phyloP scores from a whole-genome alignment of 23 tunicate species.

The Clavelina lepadiformis region DNA sequence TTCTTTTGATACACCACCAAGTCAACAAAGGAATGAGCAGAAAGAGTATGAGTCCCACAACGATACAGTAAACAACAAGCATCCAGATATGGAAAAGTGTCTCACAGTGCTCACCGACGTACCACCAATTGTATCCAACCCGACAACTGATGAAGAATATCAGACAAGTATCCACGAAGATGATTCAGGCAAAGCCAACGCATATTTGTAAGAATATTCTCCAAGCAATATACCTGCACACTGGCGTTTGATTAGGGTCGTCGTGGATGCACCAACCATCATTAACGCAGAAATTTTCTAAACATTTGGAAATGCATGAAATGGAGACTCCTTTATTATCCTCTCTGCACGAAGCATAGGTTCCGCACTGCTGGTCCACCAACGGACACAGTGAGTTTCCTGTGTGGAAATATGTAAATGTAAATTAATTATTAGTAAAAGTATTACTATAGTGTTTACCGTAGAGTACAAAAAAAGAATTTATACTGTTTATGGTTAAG shows the following conservation, averaged over 20 bases:
- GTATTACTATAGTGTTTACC: no score
- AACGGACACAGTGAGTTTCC: neutral
- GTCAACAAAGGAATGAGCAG: constrained; percentile 4
- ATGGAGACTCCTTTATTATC: constrained; percentile 9
- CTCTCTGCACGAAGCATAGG: constrained; percentile 24
- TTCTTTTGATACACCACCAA: neutral
- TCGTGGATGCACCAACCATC: constrained; percentile 34
- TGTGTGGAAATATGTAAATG: neutral
- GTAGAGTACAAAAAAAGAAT: no score
- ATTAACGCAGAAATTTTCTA: constrained; percentile 14
- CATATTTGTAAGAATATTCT: no score
- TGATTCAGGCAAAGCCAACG: no score
- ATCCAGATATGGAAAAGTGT: constrained; percentile 36
- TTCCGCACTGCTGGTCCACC: neutral
- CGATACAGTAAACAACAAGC: constrained; percentile 8
- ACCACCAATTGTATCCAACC: constrained; percentile 13
- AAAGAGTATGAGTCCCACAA: constrained; percentile 4
- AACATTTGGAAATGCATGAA: constrained; percentile 27
- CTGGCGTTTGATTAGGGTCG: constrained; percentile 20
- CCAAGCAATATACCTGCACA: constrained; percentile 50
- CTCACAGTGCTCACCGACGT: constrained; percentile 30
- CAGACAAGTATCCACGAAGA: no score
- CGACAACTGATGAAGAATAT: constrained; percentile 1
- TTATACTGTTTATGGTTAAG: no score
- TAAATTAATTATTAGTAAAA: no score